Evolutionary conservation across 2,888 invertebrate genomes (phyloP).

Genomic region (Campoletis raptor): DNA sequence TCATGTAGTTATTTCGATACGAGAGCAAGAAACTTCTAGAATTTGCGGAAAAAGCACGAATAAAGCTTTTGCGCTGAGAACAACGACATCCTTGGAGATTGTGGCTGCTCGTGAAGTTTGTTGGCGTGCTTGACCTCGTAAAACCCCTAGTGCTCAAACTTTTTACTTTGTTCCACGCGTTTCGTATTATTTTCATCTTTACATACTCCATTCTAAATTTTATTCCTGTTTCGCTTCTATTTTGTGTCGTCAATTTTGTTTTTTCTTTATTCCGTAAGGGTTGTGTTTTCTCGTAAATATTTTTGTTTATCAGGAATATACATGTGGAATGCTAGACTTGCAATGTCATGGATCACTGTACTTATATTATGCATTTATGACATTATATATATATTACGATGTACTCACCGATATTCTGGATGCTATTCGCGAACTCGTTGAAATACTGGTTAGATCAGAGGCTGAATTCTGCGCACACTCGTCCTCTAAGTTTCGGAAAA

Average conservation of each 20-base stretch:
- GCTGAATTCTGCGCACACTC: constrained; percentile 23
- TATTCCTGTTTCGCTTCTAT: neutral
- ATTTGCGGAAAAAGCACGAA: neutral
- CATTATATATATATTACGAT: constrained; percentile 36
- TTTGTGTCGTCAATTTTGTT: too few relatives aligned
- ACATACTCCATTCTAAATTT: neutral
- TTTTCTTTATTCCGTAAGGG: neutral
- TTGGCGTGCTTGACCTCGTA: constrained; percentile 34
- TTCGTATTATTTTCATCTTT: constrained; percentile 29
- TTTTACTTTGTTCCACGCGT: constrained; percentile 5
- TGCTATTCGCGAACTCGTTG: constrained; percentile 27
- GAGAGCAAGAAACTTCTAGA: neutral
- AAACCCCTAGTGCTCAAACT: constrained; percentile 10
- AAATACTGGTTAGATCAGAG: neutral
- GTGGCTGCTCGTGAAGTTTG: constrained; percentile 15
- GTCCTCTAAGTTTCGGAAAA: constrained; percentile 44
- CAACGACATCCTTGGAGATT: constrained; percentile 13
- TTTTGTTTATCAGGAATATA: constrained; percentile 52
- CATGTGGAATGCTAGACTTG: constrained; percentile 32
- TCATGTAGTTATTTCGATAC: neutral
- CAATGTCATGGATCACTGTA: constrained; percentile 37
- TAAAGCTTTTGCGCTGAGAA: neutral
- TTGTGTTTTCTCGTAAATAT: constrained; percentile 39
- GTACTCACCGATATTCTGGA: constrained; percentile 33
- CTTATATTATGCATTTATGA: constrained; percentile 34